These are phyloP conservation scores for Isoperla grammatica DNA, from an alignment of 2,888 invertebrate genomes.

Conservation along the genomic window DNA sequence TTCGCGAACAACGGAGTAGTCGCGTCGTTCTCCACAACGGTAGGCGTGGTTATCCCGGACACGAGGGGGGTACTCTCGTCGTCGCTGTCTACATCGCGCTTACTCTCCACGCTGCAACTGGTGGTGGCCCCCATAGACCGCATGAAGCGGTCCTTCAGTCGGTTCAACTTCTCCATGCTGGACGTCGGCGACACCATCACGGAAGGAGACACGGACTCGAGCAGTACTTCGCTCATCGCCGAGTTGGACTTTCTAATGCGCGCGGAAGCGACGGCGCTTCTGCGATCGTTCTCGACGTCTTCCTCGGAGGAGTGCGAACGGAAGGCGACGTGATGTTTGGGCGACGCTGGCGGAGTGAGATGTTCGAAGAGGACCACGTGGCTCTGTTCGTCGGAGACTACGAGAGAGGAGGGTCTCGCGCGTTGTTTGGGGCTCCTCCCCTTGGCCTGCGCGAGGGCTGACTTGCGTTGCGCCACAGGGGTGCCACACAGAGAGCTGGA, in stretches of 20 bases:
- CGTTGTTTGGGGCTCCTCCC: neutral
- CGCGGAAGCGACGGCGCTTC: slow-evolving; percentile 11
- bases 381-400: slow-evolving; percentile 20
- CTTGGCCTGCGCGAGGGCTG: neutral
- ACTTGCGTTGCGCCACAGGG: slow-evolving; percentile 23
- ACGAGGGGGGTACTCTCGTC: slow-evolving; percentile 67
- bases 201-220: slow-evolving; percentile 21
- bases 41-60: slow-evolving; percentile 44
- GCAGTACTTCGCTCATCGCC: slow-evolving; percentile 11
- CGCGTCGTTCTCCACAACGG: slow-evolving; percentile 23
- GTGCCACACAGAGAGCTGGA: slow-evolving; percentile 25
- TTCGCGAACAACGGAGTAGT: slow-evolving; percentile 13
- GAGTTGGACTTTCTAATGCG: slow-evolving; percentile 13
- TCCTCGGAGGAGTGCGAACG: slow-evolving; percentile 41
- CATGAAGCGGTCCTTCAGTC: slow-evolving; percentile 42
- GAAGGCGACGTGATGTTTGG: slow-evolving; percentile 36
- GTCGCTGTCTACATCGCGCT: slow-evolving; percentile 45
- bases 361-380: slow-evolving; percentile 1
- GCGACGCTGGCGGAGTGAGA: slow-evolving; percentile 39
- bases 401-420: slow-evolving; percentile 26
- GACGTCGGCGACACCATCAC: slow-evolving; percentile 32
- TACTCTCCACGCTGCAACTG: slow-evolving; percentile 29
- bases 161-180: slow-evolving; percentile 39
- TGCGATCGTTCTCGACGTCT: slow-evolving; percentile 20
- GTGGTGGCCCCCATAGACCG: slow-evolving; percentile 40